phyloP scores from a whole-genome alignment of 2,113 vertebrate genomes.

The Ceyx cyanopectus region DNA sequence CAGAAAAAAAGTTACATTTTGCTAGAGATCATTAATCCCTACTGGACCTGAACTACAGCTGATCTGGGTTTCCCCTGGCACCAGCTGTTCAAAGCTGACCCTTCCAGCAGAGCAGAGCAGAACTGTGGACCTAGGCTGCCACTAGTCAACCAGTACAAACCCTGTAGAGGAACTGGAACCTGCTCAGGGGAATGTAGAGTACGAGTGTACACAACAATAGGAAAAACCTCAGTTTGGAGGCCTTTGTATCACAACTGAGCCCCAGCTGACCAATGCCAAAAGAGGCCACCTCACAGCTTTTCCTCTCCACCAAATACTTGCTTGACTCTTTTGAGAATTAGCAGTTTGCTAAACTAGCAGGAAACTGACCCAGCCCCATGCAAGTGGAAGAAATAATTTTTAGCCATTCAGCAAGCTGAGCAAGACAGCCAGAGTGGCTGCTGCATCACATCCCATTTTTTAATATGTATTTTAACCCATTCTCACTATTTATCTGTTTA shows the following conservation, averaged over 20 bases:
- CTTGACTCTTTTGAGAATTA: not conserved
- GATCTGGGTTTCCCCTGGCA: not conserved
- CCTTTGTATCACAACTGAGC: rapidly evolving
- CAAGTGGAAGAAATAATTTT: not conserved
- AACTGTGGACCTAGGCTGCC: not conserved
- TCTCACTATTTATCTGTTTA: not conserved
- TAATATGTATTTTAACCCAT: not conserved
- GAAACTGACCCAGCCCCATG: not conserved
- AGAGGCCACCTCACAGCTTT: not conserved
- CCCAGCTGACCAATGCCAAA: not conserved
- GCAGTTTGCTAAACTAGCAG: not conserved
- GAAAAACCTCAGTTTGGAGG: not conserved
- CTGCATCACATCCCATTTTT: not conserved
- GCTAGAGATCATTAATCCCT: not conserved
- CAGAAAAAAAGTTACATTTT: not conserved
- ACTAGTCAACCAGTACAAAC: not conserved
- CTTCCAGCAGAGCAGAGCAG: not conserved
- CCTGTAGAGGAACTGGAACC: not conserved
- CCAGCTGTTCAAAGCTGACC: not conserved
- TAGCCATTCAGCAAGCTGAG: not conserved
- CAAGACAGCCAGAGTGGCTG: not conserved
- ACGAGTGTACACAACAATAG: rapidly evolving
- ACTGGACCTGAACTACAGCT: not conserved
- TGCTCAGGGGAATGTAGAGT: rapidly evolving
- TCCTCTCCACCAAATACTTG: not conserved